phyloP scores from a whole-genome alignment of 2,888 invertebrate species.

The Furcula furcula region DNA sequence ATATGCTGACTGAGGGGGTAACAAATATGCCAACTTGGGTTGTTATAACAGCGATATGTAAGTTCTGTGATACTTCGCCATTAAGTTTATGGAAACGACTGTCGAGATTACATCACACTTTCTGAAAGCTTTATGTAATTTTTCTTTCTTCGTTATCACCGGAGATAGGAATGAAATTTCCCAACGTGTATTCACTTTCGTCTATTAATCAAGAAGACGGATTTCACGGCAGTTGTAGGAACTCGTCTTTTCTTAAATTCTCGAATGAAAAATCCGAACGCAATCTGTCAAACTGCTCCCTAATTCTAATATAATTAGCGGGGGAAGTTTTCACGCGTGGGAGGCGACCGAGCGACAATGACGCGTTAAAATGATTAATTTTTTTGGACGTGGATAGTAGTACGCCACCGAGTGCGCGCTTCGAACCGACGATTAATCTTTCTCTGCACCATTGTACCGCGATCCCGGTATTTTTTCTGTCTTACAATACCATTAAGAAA shows the following conservation, averaged over 20 bases:
- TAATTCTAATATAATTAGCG: slow-evolving; percentile 79
- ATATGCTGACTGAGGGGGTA: slow-evolving; percentile 81
- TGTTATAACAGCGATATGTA: slow-evolving; percentile 81
- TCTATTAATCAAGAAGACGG: slow-evolving; percentile 63
- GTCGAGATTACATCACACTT: slow-evolving; percentile 78
- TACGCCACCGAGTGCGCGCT: slow-evolving; percentile 54
- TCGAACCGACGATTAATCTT: slow-evolving; percentile 76
- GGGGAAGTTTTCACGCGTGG: slow-evolving; percentile 67
- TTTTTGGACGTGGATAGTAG: slow-evolving; percentile 54
- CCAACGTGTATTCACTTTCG: slow-evolving; percentile 37
- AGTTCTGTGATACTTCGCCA: slow-evolving; percentile 80
- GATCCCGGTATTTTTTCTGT: slow-evolving; percentile 77
- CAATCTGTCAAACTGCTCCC: slow-evolving; percentile 71
- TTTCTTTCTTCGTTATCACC: slow-evolving; percentile 58
- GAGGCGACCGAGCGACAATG: slow-evolving; percentile 68
- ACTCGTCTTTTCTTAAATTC: slow-evolving; percentile 43
- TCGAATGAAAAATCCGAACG: slow-evolving; percentile 60
- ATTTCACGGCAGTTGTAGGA: slow-evolving; percentile 60
- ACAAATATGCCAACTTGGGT: slow-evolving; percentile 81
- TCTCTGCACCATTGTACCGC: slow-evolving; percentile 72
- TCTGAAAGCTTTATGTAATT: slow-evolving; percentile 78
- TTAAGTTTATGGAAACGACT: slow-evolving; percentile 80
- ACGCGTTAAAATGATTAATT: slow-evolving; percentile 80
- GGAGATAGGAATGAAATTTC: slow-evolving; percentile 45
- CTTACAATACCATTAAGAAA: slow-evolving; percentile 79